A percentile compares a stretch with the other conserved stretches of the same genome.
These are phyloP conservation scores for Archips xylosteana DNA, from an alignment of 2,888 invertebrate species.

Conservation along the genomic window DNA sequence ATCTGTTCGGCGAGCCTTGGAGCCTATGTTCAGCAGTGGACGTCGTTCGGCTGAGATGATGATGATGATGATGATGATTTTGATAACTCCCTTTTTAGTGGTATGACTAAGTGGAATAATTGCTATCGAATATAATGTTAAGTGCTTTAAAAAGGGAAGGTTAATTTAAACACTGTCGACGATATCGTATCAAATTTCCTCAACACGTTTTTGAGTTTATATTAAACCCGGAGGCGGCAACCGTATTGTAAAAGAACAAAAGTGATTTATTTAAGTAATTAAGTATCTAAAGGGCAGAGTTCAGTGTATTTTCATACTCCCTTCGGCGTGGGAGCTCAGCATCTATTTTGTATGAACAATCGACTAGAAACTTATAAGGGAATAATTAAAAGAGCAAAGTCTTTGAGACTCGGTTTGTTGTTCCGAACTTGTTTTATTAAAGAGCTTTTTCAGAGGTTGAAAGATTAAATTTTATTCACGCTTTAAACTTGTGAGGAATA, in stretches of 20 bases:
- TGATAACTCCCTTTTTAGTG: no score
- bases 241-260: neutral
- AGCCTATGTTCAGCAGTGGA: no score
- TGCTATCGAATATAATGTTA: no score
- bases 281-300: slow-evolving; percentile 2
- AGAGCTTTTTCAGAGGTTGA: neutral
- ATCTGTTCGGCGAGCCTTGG: no score
- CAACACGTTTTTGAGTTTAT: neutral
- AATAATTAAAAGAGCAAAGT: slow-evolving; percentile 8
- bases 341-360: slow-evolving; percentile 10
- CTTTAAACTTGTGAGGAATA: no score
- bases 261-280: slow-evolving; percentile 13
- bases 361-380: slow-evolving; percentile 3
- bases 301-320: neutral
- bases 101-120: no score
- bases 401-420: slow-evolving; percentile 2
- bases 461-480: neutral
- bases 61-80: no score
- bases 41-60: no score
- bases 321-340: neutral
- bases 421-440: slow-evolving; percentile 5
- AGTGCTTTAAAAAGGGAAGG: no score
- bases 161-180: no score
- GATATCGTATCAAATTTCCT: neutral
- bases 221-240: neutral